Evolutionary conservation across 2,888 invertebrate species (phyloP), one percentile per base, ranked within the genome.

Genomic region (Conistra vaccinii): DNA sequence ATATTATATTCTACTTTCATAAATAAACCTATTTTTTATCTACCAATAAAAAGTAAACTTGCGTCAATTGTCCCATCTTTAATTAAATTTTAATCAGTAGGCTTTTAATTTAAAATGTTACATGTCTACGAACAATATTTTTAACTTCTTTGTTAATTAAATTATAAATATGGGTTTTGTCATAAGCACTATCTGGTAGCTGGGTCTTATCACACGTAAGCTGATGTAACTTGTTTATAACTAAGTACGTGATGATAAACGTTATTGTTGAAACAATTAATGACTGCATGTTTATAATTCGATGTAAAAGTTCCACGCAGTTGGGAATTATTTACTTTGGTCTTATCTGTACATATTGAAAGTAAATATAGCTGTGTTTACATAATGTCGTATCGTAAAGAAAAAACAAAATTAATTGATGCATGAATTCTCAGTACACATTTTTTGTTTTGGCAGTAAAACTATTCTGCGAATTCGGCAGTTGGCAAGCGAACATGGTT

Each of bases 401-500:
- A n/a, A n/a, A n/a, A n/a, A n/a, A n/a, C n/a, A n/a, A n/a, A n/a
- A n/a, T n/a, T n/a, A n/a, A 79, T 74, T 74, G 42, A 55, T 65
- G 35, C 32, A 63, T 66, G 65, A 69, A 67, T 51, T 73, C 45
- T 66, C 48, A 61, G 45, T 48, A 71, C 58, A 42, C 55, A 69
- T 65, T 79, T 80, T 65, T 79, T 80, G 61, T 78, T 74, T 78
- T 86, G 75, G 71, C 78, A 81, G 61, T 73, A 42, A 69, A 70
- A 29, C 73, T 70, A 66, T 76, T 75, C 58, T 58, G 70, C 69
- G 23, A 69, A 81, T 69, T 75, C 73, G 26, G 81, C 70, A 82
- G 63, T 87, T 82, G 86, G 84, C 84, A 82, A 79, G 69, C 70
- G 51, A 26, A 70, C 66, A 68, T 60, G 63, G 61, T 62, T 61